These are phyloP conservation scores for Oophaga sylvatica DNA, from an alignment of 2,797 vertebrate species.

Conservation along the genomic window DNA sequence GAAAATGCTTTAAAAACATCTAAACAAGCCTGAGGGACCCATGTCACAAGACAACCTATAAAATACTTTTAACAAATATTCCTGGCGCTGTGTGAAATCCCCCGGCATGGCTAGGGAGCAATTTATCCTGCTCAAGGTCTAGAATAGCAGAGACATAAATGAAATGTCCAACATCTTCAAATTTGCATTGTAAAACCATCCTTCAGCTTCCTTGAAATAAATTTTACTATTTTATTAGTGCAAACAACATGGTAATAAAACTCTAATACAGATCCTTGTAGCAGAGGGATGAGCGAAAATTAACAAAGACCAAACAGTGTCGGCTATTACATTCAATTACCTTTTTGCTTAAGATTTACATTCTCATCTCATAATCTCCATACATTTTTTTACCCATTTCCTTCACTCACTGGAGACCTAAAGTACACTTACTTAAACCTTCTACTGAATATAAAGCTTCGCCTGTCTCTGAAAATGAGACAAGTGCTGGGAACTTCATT, in stretches of 20 bases:
- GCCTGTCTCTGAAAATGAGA: constrained; percentile 51
- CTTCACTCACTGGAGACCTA: constrained; percentile 64
- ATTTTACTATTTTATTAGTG: constrained; percentile 88
- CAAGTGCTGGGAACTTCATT: constrained; percentile 24
- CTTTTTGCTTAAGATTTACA: constrained; percentile 87
- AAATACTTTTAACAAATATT: constrained; percentile 53
- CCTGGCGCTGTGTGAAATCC: constrained; percentile 63
- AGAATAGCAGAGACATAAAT: constrained; percentile 81
- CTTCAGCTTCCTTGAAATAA: constrained; percentile 86
- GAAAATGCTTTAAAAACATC: constrained; percentile 27
- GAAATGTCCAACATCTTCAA: constrained; percentile 86
- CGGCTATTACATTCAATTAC: constrained; percentile 88
- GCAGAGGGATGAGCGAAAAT: constrained; percentile 85
- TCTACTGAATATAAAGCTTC: constrained; percentile 35
- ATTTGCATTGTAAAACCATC: constrained; percentile 88
- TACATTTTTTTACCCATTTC: constrained; percentile 76
- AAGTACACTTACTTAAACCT: constrained; percentile 41
- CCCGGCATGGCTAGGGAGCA: constrained; percentile 71
- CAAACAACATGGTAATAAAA: constrained; percentile 88
- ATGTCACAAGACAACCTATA: constrained; percentile 48
- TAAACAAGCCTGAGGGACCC: constrained; percentile 32
- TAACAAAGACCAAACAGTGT: constrained; percentile 83
- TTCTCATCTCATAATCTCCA: constrained; percentile 83
- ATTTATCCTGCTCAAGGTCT: constrained; percentile 81
- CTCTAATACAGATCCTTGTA: constrained; percentile 85